Percentiles rank a stretch among this genome's conserved stretches.
Evolutionary conservation across 2,113 vertebrate species (phyloP).

Genomic region (Thalassoma bifasciatum): DNA sequence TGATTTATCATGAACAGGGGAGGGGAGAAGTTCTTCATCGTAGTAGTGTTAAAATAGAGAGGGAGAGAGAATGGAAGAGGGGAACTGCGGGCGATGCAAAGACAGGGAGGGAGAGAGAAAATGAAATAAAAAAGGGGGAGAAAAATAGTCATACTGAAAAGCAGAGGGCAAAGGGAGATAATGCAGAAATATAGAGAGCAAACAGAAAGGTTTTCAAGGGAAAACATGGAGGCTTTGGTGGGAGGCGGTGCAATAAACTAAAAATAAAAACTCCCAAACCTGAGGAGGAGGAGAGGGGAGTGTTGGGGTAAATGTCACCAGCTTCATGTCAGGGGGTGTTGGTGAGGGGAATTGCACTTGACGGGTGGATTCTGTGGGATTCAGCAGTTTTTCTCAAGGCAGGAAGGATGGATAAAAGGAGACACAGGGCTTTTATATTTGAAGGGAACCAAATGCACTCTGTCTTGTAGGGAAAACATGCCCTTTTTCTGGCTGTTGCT

Average conservation of each 20-base stretch:
- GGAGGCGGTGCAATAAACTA: conserved; percentile 78
- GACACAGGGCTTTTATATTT: conserved; percentile 29
- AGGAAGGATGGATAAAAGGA: conserved; percentile 27
- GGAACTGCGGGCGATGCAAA: conserved; percentile 69
- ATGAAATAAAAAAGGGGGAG: conserved; percentile 73
- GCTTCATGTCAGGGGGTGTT: conserved; percentile 68
- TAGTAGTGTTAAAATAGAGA: conserved; percentile 76
- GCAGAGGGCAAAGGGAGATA: conserved; percentile 78
- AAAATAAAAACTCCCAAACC: conserved; percentile 79
- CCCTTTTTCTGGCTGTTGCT: conserved; percentile 48
- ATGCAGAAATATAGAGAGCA: conserved; percentile 82
- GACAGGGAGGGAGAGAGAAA: conserved; percentile 49
- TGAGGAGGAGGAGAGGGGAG: conserved; percentile 59
- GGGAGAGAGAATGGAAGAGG: conserved; percentile 83
- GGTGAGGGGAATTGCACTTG: conserved; percentile 74
- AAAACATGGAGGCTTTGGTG: conserved; percentile 77
- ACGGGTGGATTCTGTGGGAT: conserved; percentile 75
- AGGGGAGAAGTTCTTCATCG: conserved; percentile 86
- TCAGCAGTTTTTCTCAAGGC: conserved; percentile 72
- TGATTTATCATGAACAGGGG: conserved; percentile 80
- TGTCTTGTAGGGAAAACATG: conserved; percentile 53
- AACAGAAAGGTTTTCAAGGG: conserved; percentile 82
- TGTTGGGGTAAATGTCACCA: conserved; percentile 69
- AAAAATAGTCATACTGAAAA: conserved; percentile 78
- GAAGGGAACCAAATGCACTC: conserved; percentile 39